phyloP scores from a whole-genome alignment of 2,113 vertebrate genomes.

The Catagonus wagneri region DNA sequence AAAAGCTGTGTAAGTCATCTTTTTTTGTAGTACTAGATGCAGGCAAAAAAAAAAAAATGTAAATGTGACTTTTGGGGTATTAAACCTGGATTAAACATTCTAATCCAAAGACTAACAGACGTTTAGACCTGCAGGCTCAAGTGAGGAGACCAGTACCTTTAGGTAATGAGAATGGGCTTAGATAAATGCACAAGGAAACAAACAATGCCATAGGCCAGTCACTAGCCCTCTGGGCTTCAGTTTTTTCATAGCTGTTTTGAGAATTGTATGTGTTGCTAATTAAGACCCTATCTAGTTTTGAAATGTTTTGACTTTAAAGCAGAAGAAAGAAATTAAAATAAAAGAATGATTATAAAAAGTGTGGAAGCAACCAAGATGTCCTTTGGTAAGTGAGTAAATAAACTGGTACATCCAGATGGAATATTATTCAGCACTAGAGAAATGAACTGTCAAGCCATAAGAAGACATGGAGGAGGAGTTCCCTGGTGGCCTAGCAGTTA shows the following conservation, averaged over 20 bases:
- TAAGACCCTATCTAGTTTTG: not conserved
- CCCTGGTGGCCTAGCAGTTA: too few species aligned
- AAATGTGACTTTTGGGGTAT: not conserved
- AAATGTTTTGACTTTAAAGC: not conserved
- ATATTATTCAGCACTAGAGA: not conserved
- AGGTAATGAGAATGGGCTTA: not conserved
- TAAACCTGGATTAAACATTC: not conserved
- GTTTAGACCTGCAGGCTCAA: not conserved
- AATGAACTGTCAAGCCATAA: not conserved
- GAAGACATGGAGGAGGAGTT: not conserved
- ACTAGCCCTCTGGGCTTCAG: not conserved
- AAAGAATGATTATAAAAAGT: not conserved
- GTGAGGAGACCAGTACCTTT: too few species aligned
- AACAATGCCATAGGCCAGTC: not conserved
- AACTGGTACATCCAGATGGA: not conserved
- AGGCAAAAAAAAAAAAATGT: not conserved
- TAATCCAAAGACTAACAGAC: not conserved
- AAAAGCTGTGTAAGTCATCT: not conserved
- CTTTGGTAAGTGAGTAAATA: not conserved
- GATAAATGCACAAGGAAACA: not conserved
- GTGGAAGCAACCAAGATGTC: not conserved
- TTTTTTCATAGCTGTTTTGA: not conserved
- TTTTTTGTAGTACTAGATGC: not conserved
- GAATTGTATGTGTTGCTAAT: not conserved
- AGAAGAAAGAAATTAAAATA: slow-evolving; percentile 35